These are phyloP conservation scores for Decapterus maruadsi DNA, from an alignment of 2,797 vertebrate genomes.

Conservation along the genomic window DNA sequence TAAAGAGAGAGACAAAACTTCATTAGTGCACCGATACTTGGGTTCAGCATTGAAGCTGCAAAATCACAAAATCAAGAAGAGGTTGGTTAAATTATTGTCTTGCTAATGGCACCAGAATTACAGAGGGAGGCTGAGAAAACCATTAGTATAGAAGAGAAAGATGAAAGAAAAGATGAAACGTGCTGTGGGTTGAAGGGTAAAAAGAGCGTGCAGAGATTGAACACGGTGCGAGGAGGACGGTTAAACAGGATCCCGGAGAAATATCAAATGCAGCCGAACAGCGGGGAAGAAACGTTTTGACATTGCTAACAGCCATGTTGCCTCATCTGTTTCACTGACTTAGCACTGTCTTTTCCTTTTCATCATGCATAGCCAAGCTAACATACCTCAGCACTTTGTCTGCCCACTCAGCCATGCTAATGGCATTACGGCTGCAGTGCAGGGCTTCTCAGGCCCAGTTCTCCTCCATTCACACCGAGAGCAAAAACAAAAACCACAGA, in stretches of 20 bases:
- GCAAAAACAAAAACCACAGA: background rate
- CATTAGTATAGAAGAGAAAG: constrained; percentile 21
- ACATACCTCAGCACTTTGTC: constrained; percentile 57
- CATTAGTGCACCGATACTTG: constrained; percentile 22
- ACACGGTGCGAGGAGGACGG: constrained; percentile 1
- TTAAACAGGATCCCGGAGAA: constrained; percentile 18
- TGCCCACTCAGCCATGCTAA: constrained; percentile 67
- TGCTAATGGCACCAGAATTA: background rate
- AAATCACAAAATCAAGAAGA: background rate
- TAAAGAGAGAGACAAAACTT: background rate
- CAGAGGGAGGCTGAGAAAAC: background rate
- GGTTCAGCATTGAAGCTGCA: background rate
- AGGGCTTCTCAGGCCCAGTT: constrained; percentile 24
- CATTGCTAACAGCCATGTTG: constrained; percentile 44
- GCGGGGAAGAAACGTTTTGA: constrained; percentile 38
- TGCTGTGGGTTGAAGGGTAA: background rate
- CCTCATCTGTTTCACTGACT: constrained; percentile 39
- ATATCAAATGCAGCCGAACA: constrained; percentile 14
- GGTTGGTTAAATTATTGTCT: constrained; percentile 7
- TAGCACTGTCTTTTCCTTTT: constrained; percentile 39
- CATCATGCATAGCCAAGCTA: constrained; percentile 38
- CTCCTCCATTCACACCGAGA: constrained; percentile 14
- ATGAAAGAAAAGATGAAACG: background rate
- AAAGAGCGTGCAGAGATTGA: constrained; percentile 17
- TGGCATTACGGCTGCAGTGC: constrained; percentile 51